Conservation (phyloP, 2,797 vertebrate species). For the Rhinophrynus dorsalis region DNA sequence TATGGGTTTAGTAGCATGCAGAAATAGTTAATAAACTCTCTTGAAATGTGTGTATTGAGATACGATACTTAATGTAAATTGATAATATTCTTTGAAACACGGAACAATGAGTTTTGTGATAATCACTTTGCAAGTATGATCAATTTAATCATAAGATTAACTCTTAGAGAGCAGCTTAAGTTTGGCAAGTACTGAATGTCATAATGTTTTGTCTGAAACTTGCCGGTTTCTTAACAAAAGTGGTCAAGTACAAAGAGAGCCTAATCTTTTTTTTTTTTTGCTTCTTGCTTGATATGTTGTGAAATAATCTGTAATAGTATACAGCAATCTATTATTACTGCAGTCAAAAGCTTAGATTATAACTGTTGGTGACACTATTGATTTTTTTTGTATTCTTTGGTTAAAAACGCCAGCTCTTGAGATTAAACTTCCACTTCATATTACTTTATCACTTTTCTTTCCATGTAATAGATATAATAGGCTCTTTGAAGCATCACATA, state of each 20-base stretch:
- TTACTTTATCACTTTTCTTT: not conserved
- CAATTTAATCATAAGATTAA: not conserved
- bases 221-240: not conserved
- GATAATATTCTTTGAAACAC: not conserved
- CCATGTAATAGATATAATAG: not conserved
- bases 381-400: not conserved
- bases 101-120: too few relatives aligned
- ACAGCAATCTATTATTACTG: not conserved
- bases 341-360: not conserved
- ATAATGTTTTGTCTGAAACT: not conserved
- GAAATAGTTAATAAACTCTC: too few relatives aligned
- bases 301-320: not conserved
- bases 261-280: not conserved
- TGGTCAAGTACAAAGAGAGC: not conserved
- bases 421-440: not conserved
- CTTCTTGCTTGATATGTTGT: conserved; percentile 1
- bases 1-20: too few relatives aligned
- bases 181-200: not conserved
- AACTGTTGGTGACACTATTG: not conserved
- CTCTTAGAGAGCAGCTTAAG: not conserved
- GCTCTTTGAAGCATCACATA: not conserved
- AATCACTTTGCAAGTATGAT: not conserved
- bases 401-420: not conserved
- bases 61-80: not conserved
- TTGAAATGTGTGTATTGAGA: too few relatives aligned